Evolutionary conservation across 2,888 invertebrate species (phyloP).

Genomic region (Hypolimnas misippus): DNA sequence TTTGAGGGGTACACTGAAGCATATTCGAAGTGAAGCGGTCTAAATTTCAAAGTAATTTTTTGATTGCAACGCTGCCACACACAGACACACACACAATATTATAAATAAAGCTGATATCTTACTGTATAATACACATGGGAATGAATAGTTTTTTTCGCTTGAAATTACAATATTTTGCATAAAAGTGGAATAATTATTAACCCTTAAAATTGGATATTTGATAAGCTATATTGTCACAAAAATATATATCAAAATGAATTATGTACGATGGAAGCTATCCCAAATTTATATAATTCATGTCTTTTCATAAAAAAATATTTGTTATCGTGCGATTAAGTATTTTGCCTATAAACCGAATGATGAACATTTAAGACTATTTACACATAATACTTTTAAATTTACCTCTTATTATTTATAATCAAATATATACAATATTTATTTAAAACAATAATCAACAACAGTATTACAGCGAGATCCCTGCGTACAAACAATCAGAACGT

Average conservation of each 20-base stretch:
- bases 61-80: constrained; percentile 38
- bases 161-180: neutral
- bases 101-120: constrained; percentile 15
- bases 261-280: no score
- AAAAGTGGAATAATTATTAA: no score
- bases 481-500: constrained; percentile 13
- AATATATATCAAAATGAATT: no score
- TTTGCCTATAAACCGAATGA: no score
- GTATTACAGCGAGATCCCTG: neutral
- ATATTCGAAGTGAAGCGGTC: neutral
- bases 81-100: constrained; percentile 35
- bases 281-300: neutral
- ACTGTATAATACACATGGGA: neutral
- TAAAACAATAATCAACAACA: neutral
- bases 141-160: neutral
- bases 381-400: neutral
- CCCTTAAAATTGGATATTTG: no score
- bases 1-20: neutral
- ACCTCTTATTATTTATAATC: no score
- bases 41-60: neutral
- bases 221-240: neutral
- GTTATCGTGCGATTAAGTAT: no score
- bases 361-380: no score
- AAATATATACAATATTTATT: no score
- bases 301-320: no score